Conservation (phyloP, 2,113 vertebrate genomes). For the Bujurquina vittata region DNA sequence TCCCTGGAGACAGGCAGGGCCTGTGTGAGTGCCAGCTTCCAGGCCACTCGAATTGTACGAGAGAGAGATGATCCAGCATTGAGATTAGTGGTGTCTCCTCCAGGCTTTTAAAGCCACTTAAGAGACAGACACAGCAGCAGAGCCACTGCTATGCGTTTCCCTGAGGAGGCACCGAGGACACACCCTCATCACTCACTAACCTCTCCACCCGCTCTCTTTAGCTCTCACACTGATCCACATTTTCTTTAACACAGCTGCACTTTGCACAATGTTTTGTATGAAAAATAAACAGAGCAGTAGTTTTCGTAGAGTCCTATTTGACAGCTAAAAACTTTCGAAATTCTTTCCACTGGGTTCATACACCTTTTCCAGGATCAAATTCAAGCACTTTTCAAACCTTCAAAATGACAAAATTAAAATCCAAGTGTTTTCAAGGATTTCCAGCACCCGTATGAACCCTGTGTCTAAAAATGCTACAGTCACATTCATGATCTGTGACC, state of each 20-base stretch:
- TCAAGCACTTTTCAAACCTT: no score
- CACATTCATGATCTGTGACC: neutral
- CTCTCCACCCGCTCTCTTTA: neutral
- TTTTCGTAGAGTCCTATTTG: neutral
- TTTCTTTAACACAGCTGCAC: neutral
- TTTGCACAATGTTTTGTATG: neutral
- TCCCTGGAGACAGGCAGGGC: neutral
- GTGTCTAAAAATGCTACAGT: rapidly evolving
- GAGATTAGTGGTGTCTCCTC: conserved; percentile 42
- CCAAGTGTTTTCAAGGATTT: no score
- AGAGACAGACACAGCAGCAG: conserved; percentile 29
- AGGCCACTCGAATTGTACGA: conserved; percentile 11
- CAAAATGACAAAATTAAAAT: no score
- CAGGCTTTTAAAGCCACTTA: conserved; percentile 68
- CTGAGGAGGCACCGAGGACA: conserved; percentile 24
- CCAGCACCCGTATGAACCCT: no score
- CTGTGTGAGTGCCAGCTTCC: neutral
- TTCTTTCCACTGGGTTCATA: no score
- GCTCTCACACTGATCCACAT: neutral
- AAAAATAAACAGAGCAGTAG: neutral
- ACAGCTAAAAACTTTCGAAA: neutral
- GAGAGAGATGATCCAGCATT: conserved; percentile 30
- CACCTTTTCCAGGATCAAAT: no score
- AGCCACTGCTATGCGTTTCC: conserved; percentile 39
- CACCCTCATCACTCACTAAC: conserved; percentile 31